phyloP scores from a whole-genome alignment of 2,113 vertebrate genomes.

The Carlito syrichta region DNA sequence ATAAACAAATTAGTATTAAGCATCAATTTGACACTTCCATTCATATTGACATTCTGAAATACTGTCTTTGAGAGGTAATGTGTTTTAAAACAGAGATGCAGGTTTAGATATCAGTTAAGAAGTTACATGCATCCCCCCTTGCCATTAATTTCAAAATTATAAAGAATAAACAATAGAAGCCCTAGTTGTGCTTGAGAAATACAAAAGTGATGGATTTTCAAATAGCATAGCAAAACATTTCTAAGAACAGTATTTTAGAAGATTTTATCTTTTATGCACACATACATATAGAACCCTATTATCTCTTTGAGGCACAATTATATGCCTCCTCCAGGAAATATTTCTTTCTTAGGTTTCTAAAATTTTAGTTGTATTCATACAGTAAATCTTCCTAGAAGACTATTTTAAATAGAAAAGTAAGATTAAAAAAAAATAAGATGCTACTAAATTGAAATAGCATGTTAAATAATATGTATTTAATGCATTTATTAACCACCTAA shows the following conservation, averaged over 20 bases:
- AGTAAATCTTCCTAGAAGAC: background rate
- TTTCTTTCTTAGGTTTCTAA: background rate
- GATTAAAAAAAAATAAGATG: background rate
- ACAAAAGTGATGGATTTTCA: background rate
- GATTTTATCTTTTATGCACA: background rate
- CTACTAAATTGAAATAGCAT: background rate
- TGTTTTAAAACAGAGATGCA: constrained; percentile 20
- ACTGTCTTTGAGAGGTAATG: constrained; percentile 22
- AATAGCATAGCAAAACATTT: background rate
- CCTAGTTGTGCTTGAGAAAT: background rate
- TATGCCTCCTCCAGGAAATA: background rate
- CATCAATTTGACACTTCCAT: constrained; percentile 46
- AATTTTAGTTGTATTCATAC: background rate
- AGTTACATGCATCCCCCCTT: background rate
- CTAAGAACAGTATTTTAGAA: background rate
- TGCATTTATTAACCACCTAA: background rate
- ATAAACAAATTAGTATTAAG: constrained; percentile 68
- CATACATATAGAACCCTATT: background rate
- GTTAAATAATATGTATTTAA: background rate
- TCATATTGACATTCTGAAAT: constrained; percentile 57
- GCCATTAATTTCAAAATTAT: constrained; percentile 20
- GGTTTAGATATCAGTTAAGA: background rate
- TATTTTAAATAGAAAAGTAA: background rate
- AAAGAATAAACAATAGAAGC: background rate
- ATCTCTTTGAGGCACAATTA: background rate